phyloP scores from a whole-genome alignment of 2,113 vertebrate genomes.

The Sakesphorus luctuosus region DNA sequence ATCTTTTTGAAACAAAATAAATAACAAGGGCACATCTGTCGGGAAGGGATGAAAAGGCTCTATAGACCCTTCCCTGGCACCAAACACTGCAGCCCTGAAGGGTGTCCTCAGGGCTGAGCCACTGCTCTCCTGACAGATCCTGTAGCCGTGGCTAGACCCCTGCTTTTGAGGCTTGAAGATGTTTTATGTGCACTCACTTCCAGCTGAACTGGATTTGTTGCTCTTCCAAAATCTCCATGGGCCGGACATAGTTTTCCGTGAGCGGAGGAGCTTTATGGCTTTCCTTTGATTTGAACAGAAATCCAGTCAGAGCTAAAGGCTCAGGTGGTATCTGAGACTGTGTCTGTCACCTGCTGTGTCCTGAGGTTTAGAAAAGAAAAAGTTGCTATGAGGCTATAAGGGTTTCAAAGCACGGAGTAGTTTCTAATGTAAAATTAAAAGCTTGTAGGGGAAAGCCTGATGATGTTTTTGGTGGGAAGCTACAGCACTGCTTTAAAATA shows the following conservation, averaged over 20 bases:
- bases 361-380: neutral
- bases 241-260: neutral
- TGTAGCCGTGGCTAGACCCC: neutral
- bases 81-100: accelerated
- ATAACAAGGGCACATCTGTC: neutral
- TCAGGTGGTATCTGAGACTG: neutral
- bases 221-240: neutral
- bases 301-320: neutral
- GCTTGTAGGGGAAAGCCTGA: neutral
- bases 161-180: neutral
- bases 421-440: neutral
- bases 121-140: neutral
- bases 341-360: accelerated
- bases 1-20: neutral
- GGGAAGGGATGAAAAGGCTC: neutral
- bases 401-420: neutral
- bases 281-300: neutral
- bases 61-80: neutral
- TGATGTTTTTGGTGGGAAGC: slow-evolving; percentile 15
- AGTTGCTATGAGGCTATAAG: neutral
- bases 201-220: neutral
- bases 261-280: accelerated
- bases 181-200: accelerated
- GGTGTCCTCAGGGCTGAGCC: neutral
- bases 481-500: neutral